These are phyloP conservation scores for Acheta domesticus DNA, from an alignment of 2,888 invertebrate genomes.

Conservation along the genomic window DNA sequence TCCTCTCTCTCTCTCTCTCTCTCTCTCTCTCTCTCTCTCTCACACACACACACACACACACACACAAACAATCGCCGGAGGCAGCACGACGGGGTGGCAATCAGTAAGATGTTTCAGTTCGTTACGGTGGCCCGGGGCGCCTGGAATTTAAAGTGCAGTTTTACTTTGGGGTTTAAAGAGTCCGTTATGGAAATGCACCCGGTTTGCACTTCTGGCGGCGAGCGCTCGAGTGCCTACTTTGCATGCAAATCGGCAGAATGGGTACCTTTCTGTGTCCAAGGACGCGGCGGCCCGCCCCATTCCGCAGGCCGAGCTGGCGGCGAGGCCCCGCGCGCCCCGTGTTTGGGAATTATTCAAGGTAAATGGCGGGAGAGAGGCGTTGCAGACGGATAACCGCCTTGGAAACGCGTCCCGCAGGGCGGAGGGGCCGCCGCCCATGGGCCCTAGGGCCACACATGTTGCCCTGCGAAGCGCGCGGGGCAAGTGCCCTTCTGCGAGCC, in stretches of 20 bases:
- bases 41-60: no score
- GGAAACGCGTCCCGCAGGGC: no score
- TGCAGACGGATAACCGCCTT: no score
- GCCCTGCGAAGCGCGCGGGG: no score
- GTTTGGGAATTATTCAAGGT: background rate
- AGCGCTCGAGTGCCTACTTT: background rate
- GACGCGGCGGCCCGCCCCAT: background rate
- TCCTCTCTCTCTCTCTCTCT: no score
- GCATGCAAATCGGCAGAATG: background rate
- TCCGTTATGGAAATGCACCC: background rate
- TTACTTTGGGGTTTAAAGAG: background rate
- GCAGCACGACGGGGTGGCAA: background rate
- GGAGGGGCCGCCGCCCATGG: no score
- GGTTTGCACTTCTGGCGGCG: background rate
- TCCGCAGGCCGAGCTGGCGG: background rate
- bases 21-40: no score
- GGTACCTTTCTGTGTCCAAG: slow-evolving; percentile 4
- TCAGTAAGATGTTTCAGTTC: background rate
- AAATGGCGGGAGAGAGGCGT: no score
- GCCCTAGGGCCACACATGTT: no score
- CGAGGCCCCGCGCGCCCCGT: background rate
- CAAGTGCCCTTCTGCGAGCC: no score
- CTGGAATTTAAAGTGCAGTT: slow-evolving; percentile 8
- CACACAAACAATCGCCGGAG: background rate
- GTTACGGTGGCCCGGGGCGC: background rate